A percentile compares a stretch with the other conserved stretches of the same genome.
Conservation (phyloP, 2,113 vertebrate species). For the Marcusenius ussheri region DNA sequence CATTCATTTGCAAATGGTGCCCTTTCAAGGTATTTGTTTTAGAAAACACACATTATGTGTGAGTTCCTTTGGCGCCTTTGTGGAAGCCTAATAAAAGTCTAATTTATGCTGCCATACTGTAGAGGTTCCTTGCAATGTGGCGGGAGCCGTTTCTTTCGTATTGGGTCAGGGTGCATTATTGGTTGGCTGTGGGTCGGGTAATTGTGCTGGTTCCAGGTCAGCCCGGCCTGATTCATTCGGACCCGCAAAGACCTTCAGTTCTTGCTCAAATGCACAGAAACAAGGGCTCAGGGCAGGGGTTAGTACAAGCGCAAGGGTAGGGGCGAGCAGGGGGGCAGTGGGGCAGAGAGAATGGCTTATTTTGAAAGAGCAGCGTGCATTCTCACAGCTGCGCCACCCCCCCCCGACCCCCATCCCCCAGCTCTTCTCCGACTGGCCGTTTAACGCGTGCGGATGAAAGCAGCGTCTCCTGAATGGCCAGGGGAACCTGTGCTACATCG, state of each 20-base stretch:
- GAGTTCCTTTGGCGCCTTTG: slow-evolving; percentile 21
- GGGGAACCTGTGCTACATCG: slow-evolving; percentile 49
- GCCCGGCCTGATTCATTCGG: slow-evolving; percentile 42
- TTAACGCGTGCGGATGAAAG: slow-evolving; percentile 63
- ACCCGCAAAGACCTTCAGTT: slow-evolving; percentile 38
- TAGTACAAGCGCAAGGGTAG: slow-evolving; percentile 38
- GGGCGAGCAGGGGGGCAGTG: slow-evolving; percentile 18
- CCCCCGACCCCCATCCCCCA: slow-evolving; percentile 36
- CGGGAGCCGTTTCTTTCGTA: slow-evolving; percentile 16
- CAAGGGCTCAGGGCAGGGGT: slow-evolving; percentile 47
- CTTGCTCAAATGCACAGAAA: slow-evolving; percentile 48
- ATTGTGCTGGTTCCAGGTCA: slow-evolving; percentile 51
- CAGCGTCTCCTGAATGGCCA: slow-evolving; percentile 61
- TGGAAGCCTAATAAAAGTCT: slow-evolving; percentile 23
- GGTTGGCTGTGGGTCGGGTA: slow-evolving; percentile 26
- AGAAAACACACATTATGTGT: slow-evolving; percentile 25
- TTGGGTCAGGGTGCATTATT: slow-evolving; percentile 24
- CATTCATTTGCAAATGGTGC: slow-evolving; percentile 37
- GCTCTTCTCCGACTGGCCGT: slow-evolving; percentile 51
- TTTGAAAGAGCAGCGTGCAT: slow-evolving; percentile 60
- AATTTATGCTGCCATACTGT: slow-evolving; percentile 29
- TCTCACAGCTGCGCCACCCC: slow-evolving; percentile 59
- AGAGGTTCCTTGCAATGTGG: slow-evolving; percentile 1
- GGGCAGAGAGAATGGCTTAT: slow-evolving; percentile 43
- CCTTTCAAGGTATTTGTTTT: slow-evolving; percentile 20